Evolutionary conservation across 2,113 vertebrate genomes (phyloP).

Genomic region (Acanthisitta chloris): DNA sequence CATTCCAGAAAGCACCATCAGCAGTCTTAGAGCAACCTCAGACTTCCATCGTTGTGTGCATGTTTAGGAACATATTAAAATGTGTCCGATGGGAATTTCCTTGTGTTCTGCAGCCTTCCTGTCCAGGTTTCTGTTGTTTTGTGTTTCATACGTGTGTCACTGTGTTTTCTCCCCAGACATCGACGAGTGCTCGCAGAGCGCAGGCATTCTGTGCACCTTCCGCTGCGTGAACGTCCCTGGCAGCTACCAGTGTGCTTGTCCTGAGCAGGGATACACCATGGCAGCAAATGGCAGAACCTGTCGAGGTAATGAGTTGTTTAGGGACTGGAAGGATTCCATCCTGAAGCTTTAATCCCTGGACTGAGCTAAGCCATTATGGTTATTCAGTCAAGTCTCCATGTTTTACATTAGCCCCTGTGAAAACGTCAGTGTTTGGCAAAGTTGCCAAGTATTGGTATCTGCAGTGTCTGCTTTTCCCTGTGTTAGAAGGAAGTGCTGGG

Average conservation of each 20-base stretch:
- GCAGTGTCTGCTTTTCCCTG: not conserved
- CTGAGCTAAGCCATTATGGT: not conserved
- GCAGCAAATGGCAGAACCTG: slow-evolving; percentile 87
- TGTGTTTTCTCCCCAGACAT: slow-evolving; percentile 79
- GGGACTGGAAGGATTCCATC: not conserved
- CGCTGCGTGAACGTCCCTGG: slow-evolving; percentile 89
- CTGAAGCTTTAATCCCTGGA: not conserved
- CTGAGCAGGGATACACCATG: slow-evolving; percentile 85
- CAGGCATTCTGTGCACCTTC: slow-evolving; percentile 87
- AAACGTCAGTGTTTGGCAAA: not conserved
- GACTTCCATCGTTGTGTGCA: not conserved
- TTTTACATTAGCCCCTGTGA: not conserved
- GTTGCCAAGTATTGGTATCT: not conserved
- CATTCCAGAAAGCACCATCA: not conserved
- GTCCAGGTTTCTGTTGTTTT: too few species aligned
- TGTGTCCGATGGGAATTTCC: not conserved
- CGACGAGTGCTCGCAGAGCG: slow-evolving; percentile 88
- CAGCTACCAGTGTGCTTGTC: slow-evolving; percentile 91
- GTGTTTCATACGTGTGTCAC: not conserved
- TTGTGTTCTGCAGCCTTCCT: not conserved
- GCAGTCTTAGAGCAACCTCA: not conserved
- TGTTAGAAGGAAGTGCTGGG: not conserved
- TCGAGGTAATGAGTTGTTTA: slow-evolving; percentile 75
- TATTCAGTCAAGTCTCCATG: not conserved
- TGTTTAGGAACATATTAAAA: not conserved